Percentiles rank a stretch among this genome's conserved stretches.
These are phyloP conservation scores for Beroe forskalii DNA, from an alignment of 37 sponge, comb jelly and placozoan species.

Conservation along the genomic window DNA sequence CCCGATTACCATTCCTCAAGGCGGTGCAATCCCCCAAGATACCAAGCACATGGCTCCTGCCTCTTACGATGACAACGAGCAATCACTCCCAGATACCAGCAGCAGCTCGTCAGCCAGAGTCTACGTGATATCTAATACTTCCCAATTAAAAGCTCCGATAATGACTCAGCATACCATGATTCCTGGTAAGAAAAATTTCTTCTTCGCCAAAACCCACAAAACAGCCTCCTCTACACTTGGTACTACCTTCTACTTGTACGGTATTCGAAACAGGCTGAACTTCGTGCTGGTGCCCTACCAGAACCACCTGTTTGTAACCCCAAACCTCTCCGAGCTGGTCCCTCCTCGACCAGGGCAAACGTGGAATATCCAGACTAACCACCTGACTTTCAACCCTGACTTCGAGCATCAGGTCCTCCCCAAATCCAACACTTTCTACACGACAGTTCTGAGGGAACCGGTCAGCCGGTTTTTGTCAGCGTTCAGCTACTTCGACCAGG, in stretches of 20 bases:
- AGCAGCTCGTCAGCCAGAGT: no score
- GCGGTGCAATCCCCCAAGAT: no score
- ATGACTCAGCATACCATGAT: no score
- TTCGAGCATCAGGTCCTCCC: neutral
- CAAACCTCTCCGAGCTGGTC: neutral
- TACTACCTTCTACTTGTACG: neutral
- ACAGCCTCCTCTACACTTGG: neutral
- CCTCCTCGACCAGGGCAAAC: neutral
- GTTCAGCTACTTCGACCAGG: neutral
- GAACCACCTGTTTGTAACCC: neutral
- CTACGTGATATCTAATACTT: no score
- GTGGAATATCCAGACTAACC: neutral
- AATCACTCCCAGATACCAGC: no score
- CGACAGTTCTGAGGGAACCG: neutral
- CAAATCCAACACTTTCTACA: neutral
- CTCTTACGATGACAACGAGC: no score
- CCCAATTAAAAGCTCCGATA: no score
- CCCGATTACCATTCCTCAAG: no score
- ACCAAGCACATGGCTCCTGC: no score
- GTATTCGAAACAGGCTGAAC: neutral
- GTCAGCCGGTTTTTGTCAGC: neutral
- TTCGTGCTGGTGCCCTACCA: neutral
- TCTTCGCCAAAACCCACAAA: conserved; percentile 26
- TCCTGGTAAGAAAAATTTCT: neutral
- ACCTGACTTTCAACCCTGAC: neutral